Percentiles rank a stretch among this genome's conserved stretches.
phyloP scores from a whole-genome alignment of 2,113 vertebrate species.

The Panthera uncia region DNA sequence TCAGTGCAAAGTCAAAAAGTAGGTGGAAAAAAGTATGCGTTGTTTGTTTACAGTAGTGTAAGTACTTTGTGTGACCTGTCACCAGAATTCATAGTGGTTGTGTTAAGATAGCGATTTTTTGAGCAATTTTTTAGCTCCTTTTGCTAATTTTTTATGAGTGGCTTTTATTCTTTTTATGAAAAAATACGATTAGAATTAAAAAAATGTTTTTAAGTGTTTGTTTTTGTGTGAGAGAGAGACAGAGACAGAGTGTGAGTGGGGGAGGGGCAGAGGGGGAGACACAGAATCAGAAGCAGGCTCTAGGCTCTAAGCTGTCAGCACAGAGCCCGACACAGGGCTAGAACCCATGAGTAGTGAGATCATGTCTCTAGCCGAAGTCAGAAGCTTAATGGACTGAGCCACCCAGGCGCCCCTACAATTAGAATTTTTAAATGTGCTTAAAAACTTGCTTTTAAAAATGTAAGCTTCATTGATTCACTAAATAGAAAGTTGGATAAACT shows the following conservation, averaged over 20 bases:
- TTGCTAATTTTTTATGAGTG: background rate
- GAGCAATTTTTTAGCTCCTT: background rate
- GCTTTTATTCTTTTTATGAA: background rate
- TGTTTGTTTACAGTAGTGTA: background rate
- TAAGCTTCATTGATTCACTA: background rate
- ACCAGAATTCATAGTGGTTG: background rate
- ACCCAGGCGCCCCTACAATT: background rate
- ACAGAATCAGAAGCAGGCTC: background rate
- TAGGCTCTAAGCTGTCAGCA: no score
- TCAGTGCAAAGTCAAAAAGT: background rate
- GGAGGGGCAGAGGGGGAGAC: background rate
- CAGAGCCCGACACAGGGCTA: no score
- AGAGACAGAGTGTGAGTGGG: background rate
- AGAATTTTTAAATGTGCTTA: background rate
- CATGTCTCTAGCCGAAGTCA: background rate
- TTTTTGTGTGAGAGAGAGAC: background rate
- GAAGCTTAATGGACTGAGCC: background rate
- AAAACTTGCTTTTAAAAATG: background rate
- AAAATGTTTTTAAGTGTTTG: background rate
- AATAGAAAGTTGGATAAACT: background rate
- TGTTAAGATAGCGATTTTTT: background rate
- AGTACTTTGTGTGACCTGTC: background rate
- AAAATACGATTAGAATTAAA: background rate
- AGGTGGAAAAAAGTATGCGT: background rate
- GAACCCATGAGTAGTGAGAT: background rate